These are phyloP conservation scores for Eumeta japonica DNA, from an alignment of 1,140 invertebrate species.

Conservation along the genomic window DNA sequence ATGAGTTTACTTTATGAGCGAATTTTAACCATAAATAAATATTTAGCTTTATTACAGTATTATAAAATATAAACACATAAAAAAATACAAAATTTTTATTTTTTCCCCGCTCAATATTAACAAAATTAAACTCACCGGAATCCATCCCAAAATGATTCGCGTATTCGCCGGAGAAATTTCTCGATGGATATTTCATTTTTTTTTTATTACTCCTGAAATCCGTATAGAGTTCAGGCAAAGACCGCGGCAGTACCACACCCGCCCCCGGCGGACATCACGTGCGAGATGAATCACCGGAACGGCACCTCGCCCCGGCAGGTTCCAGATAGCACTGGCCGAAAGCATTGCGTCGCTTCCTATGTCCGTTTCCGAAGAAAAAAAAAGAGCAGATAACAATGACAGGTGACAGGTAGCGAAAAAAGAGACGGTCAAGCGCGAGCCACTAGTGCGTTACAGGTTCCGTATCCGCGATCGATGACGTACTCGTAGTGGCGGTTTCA, in stretches of 20 bases:
- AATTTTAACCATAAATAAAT: background rate
- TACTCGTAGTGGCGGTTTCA: no score
- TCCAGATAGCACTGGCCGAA: slow-evolving; percentile 34
- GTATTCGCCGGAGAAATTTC: slow-evolving; percentile 23
- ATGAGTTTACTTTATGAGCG: no score
- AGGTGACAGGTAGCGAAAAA: slow-evolving; percentile 12
- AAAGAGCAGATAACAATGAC: slow-evolving; percentile 34
- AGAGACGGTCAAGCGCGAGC: no score
- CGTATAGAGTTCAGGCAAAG: no score
- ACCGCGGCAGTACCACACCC: no score
- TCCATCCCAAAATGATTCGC: slow-evolving; percentile 26
- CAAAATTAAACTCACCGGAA: slow-evolving; percentile 40
- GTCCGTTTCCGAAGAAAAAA: slow-evolving; percentile 50
- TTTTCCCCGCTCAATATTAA: no score
- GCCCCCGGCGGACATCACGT: no score
- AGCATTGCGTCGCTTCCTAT: slow-evolving; percentile 33
- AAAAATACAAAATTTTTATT: no score
- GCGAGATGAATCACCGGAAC: no score
- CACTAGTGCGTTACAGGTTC: no score
- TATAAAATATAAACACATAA: slow-evolving; percentile 6
- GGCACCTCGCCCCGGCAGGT: slow-evolving; percentile 42
- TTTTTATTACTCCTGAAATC: background rate
- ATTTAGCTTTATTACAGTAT: no score
- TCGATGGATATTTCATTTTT: slow-evolving; percentile 39
- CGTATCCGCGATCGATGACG: no score